A percentile compares a stretch with the other conserved stretches of the same genome.
Conservation (phyloP, 2,797 vertebrate species). For the Chiloscyllium punctatum region DNA sequence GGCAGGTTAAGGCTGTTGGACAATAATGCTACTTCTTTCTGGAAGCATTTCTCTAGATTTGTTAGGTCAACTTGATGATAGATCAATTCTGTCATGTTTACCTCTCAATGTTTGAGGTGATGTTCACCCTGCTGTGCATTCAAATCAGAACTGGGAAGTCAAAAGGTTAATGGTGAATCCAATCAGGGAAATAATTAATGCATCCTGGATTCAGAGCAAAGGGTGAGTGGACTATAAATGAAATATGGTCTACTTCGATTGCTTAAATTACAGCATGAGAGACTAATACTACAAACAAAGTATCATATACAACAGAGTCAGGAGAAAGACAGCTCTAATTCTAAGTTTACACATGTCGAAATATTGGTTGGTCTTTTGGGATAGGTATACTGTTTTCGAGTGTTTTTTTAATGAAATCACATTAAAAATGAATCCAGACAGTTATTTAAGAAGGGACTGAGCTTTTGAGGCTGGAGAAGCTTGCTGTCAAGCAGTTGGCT, state of each 20-base stretch:
- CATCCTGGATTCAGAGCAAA: not conserved
- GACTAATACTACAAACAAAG: not conserved
- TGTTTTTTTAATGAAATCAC: not conserved
- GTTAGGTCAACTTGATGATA: not conserved
- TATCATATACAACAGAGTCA: not conserved
- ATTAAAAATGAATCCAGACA: not conserved
- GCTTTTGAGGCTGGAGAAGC: not conserved
- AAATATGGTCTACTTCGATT: not conserved
- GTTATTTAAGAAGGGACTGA: not conserved
- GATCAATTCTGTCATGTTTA: not conserved
- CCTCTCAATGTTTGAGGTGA: not conserved
- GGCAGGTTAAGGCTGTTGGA: not conserved
- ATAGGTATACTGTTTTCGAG: not conserved
- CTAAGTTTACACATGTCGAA: not conserved
- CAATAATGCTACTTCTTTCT: not conserved
- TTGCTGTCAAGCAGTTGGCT: not conserved
- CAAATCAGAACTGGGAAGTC: not conserved
- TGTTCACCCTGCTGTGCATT: not conserved
- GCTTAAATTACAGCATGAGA: not conserved
- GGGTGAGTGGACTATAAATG: not conserved
- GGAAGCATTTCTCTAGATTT: not conserved
- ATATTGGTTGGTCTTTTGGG: not conserved
- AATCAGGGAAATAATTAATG: not conserved
- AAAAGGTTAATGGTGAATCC: not conserved
- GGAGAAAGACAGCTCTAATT: not conserved